A percentile compares a stretch with the other conserved stretches of the same genome.
Conservation (phyloP, 2,113 vertebrate species). For the Mobula birostris region DNA sequence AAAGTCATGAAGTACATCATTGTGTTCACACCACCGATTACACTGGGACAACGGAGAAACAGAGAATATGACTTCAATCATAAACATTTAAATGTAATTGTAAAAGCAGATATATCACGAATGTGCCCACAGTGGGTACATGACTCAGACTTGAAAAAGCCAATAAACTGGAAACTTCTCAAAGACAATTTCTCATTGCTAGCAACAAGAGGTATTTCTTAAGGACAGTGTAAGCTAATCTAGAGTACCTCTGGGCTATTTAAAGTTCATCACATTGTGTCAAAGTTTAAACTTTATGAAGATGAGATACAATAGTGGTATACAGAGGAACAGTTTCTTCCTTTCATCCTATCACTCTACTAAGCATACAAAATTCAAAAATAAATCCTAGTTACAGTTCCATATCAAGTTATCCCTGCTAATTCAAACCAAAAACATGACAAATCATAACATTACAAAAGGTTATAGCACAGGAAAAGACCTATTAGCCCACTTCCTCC, state of each 20-base stretch:
- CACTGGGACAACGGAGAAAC: not conserved
- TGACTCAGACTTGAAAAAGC: constrained; percentile 3
- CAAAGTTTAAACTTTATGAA: not conserved
- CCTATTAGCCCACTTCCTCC: not conserved
- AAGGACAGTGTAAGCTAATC: not conserved
- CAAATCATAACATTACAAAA: not conserved
- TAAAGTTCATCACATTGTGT: not conserved
- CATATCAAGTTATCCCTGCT: not conserved
- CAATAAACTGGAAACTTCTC: constrained; percentile 9
- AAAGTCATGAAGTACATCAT: not conserved
- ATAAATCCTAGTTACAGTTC: not conserved
- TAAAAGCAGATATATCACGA: not conserved
- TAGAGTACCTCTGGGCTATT: no score
- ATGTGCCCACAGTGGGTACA: not conserved
- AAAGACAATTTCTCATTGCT: not conserved
- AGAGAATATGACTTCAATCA: constrained; percentile 32
- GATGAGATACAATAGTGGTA: not conserved
- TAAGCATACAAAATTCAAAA: not conserved
- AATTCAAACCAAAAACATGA: not conserved
- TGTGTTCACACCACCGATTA: not conserved
- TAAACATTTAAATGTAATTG: not conserved
- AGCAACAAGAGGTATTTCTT: not conserved
- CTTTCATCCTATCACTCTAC: not conserved
- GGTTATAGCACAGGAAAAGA: not conserved
- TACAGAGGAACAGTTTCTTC: not conserved